These are phyloP conservation scores for Polypterus senegalus DNA, from an alignment of 2,113 vertebrate species.

Conservation along the genomic window DNA sequence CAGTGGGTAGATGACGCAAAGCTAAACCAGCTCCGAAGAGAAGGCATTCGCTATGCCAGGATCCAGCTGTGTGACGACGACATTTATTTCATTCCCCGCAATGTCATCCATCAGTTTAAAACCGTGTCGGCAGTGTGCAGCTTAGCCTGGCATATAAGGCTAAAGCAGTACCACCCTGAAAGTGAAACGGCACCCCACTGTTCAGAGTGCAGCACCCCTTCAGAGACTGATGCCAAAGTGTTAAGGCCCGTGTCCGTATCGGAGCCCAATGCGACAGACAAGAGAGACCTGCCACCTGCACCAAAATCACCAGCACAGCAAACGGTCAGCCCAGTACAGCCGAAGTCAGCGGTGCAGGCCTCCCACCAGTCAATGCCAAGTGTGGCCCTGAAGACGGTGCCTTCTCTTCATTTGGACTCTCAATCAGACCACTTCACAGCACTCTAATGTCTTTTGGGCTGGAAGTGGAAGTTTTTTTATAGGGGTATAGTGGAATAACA, in stretches of 20 bases:
- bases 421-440: background rate
- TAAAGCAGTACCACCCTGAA: conserved; percentile 72
- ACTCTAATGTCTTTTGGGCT: no score
- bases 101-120: conserved; percentile 97
- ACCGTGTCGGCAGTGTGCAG: conserved; percentile 96
- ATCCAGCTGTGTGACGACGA: conserved; percentile 90
- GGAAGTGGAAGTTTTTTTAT: no score
- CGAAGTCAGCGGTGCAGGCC: conserved; percentile 8
- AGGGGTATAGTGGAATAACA: no score
- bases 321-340: conserved; percentile 38
- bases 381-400: background rate
- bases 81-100: conserved; percentile 97
- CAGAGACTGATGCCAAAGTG: conserved; percentile 44
- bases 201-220: conserved; percentile 37
- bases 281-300: conserved; percentile 7
- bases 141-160: conserved; percentile 93
- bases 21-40: conserved; percentile 91
- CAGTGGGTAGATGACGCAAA: conserved; percentile 98
- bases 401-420: background rate
- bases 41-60: conserved; percentile 84
- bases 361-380: background rate
- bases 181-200: conserved; percentile 36
- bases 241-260: conserved; percentile 44
- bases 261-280: conserved; percentile 41
- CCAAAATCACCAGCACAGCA: conserved; percentile 47